These are phyloP conservation scores for Emydoidea blandingii DNA, from an alignment of 2,797 vertebrate genomes.

Conservation along the genomic window DNA sequence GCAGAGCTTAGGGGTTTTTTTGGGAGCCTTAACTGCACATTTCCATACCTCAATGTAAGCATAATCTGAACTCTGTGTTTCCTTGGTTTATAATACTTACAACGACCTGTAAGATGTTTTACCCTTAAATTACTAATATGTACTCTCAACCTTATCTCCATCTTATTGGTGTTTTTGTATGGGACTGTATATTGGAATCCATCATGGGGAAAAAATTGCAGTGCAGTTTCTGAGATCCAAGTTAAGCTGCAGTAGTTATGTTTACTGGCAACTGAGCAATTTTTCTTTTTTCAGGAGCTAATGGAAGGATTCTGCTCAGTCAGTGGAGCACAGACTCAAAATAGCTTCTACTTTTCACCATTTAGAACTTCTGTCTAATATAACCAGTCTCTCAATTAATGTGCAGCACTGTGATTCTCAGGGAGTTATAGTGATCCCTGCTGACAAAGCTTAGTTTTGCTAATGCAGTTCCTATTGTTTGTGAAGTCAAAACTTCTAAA, in stretches of 20 bases:
- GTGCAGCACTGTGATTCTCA: slow-evolving; percentile 15
- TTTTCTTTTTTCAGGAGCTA: neutral
- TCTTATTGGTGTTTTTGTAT: neutral
- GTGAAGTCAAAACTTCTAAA: slow-evolving; percentile 33
- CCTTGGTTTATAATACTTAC: neutral
- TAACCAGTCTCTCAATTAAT: neutral
- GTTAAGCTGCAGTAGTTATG: neutral
- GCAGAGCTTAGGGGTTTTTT: neutral
- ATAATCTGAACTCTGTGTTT: neutral
- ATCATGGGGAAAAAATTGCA: neutral
- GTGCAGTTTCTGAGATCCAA: slow-evolving; percentile 16
- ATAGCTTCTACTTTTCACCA: slow-evolving; percentile 13
- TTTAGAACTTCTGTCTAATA: slow-evolving; percentile 6
- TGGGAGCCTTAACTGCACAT: neutral
- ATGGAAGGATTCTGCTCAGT: neutral
- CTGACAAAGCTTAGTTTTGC: slow-evolving; percentile 38
- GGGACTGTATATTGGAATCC: neutral
- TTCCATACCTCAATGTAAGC: neutral
- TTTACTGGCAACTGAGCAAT: neutral
- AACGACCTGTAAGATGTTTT: neutral
- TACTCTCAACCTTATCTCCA: neutral
- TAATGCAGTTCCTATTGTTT: slow-evolving; percentile 42
- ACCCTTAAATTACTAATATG: neutral
- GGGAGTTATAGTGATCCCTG: slow-evolving; percentile 12
- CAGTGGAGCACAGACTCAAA: neutral